Base-by-base conservation (phyloP, 2,113 vertebrate genomes). In the Camelus bactrianus region DNA sequence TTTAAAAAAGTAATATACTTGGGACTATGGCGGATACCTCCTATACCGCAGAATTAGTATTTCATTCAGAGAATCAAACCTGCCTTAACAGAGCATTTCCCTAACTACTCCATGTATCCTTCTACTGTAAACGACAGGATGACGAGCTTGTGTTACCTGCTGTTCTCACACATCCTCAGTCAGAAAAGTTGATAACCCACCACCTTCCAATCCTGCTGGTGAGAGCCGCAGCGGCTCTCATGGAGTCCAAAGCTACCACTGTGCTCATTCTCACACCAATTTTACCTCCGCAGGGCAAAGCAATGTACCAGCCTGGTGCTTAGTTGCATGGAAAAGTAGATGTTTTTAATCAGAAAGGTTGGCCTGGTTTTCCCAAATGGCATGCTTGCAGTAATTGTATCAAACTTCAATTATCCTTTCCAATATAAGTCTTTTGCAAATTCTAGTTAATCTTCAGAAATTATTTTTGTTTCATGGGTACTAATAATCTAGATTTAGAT, bases 91-190 rank as follows among this genome's bases (percentile, higher is more conserved):
- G 58, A 30, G 28, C 1, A 13, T 3, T 11, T 2, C n/a, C 50
- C 26, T 30, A 62, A 8, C 6, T n/a, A 3, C 13, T 9, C 42
- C 19, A 4, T 0, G 2, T 1, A 2, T 24, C 60, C 19, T 19
- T 22, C 56, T 8, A 52, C 2, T 19, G 19, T 20, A 20, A 32
- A 10, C 9, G 28, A 73, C 14, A 69, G 52, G 26, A 26, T 0
- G 7, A n/a, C 0, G 5, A 42, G 35, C 9, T 10, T 26, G 60
- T 42, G 6, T 50, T 10, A 4, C 11, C 56, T 17, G 67, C 30
- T 20, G 38, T 46, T 89, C 76, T 32, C 73, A 72, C 17, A 30
- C 20, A 28, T 2, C 15, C 69, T 64, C 32, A 17, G 19, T 54
- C 32, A 38, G 30, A 62, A 38, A 35, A 30, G 90, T 10, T 2